Evolutionary conservation across 2,888 invertebrate species (phyloP).

Genomic region (Hypomecis atomaria): DNA sequence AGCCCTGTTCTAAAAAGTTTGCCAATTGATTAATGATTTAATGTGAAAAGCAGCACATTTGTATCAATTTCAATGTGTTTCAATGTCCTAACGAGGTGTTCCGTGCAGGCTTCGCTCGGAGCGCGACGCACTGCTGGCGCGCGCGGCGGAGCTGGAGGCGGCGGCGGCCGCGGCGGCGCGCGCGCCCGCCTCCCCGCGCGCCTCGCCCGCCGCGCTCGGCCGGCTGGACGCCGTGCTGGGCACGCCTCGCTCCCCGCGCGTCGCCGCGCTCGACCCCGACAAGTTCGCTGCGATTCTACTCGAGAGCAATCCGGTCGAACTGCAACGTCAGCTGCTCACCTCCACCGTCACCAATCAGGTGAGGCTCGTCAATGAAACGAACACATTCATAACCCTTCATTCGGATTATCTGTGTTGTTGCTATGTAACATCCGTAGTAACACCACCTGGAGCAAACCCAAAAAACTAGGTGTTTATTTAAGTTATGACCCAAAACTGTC

Average conservation of each 20-base stretch:
- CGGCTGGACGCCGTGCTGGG: conserved; percentile 88
- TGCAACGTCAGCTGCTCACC: conserved; percentile 92
- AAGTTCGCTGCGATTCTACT: conserved; percentile 93
- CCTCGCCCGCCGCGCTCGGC: conserved; percentile 83
- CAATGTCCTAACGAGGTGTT: neutral
- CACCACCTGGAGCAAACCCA: too few relatives aligned
- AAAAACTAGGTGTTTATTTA: too few relatives aligned
- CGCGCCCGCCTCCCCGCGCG: conserved; percentile 64
- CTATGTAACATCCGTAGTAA: too few relatives aligned
- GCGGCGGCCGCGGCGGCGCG: conserved; percentile 52
- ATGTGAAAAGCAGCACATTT: too few relatives aligned
- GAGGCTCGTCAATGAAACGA: conserved; percentile 41
- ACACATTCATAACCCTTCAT: too few relatives aligned
- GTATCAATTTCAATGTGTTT: too few relatives aligned
- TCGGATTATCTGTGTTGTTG: too few relatives aligned
- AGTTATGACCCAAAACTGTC: too few relatives aligned
- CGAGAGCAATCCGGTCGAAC: conserved; percentile 92
- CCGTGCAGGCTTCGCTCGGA: conserved; percentile 82
- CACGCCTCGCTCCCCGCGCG: conserved; percentile 87
- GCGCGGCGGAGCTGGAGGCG: conserved; percentile 86
- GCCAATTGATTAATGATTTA: too few relatives aligned
- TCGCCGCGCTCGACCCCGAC: conserved; percentile 87
- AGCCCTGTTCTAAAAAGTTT: too few relatives aligned
- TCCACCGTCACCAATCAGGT: conserved; percentile 94
- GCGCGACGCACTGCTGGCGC: conserved; percentile 89